A percentile compares a stretch with the other conserved stretches of the same genome.
phyloP scores from a whole-genome alignment of 2,113 vertebrate species.

The Paratilapia polleni region DNA sequence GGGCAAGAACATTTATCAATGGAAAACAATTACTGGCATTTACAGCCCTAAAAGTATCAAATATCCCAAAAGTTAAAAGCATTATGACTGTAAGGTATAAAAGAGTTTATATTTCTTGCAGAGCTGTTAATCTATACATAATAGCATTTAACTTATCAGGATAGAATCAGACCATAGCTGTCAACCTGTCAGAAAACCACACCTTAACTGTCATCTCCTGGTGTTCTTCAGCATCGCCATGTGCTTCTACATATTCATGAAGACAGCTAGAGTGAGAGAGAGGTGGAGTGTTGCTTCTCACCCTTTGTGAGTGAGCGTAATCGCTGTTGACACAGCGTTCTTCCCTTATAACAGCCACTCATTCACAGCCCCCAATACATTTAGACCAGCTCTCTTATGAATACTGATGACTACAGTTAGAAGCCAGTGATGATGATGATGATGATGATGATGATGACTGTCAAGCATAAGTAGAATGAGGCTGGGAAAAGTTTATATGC shows the following conservation, averaged over 20 bases:
- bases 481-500: constrained; percentile 22
- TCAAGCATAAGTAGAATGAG: constrained; percentile 31
- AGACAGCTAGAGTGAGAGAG: constrained; percentile 17
- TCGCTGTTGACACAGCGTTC: constrained; percentile 65
- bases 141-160: not conserved
- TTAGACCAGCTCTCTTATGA: constrained; percentile 57
- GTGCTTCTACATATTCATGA: constrained; percentile 48
- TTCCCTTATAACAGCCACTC: constrained; percentile 68
- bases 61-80: not conserved
- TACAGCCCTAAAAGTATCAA: not conserved
- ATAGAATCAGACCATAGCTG: constrained; percentile 1
- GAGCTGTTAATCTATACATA: not conserved
- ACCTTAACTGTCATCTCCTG: constrained; percentile 37
- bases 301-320: constrained; percentile 61
- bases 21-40: not conserved
- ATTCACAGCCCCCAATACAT: constrained; percentile 56
- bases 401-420: constrained; percentile 60
- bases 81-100: not conserved
- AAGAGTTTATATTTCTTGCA: not conserved
- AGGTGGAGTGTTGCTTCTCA: constrained; percentile 37
- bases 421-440: constrained; percentile 16
- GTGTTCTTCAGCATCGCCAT: not conserved
- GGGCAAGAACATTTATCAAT: not conserved
- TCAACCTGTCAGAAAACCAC: constrained; percentile 33
- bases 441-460: constrained; percentile 38